Evolutionary conservation across 2,797 vertebrate species (phyloP).

Genomic region (Apogon hyalosoma): DNA sequence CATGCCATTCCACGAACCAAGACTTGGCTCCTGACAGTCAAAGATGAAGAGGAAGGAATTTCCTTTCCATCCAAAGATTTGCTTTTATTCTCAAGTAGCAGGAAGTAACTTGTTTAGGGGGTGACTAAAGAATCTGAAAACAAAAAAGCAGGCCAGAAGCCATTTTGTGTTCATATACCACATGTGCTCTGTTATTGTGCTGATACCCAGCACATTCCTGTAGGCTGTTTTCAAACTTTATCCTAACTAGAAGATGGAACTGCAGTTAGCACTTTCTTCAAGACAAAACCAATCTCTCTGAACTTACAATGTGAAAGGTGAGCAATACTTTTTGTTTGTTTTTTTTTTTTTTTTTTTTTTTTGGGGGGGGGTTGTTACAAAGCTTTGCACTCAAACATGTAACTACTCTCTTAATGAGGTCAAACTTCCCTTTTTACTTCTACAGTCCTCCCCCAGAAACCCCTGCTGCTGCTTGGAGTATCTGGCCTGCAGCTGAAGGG

Average conservation of each 20-base stretch:
- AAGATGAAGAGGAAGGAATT: conserved; percentile 13
- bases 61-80: conserved; percentile 2
- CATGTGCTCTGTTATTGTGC: conserved; percentile 21
- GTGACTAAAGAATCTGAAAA: conserved; percentile 2
- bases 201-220: conserved; percentile 44
- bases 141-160: conserved; percentile 8
- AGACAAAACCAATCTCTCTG: background rate
- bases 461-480: conserved; percentile 83
- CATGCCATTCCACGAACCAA: too few species aligned
- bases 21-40: background rate
- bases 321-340: background rate
- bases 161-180: conserved; percentile 25
- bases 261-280: background rate
- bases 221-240: conserved; percentile 19
- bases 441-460: conserved; percentile 40
- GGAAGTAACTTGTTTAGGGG: conserved; percentile 14
- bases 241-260: conserved; percentile 5
- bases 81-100: conserved; percentile 9
- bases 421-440: conserved; percentile 73
- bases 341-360: too few species aligned
- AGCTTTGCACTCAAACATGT: conserved; percentile 14
- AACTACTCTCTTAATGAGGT: conserved; percentile 41
- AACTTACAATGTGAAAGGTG: conserved; percentile 3
- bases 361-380: conserved; percentile 1
- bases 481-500: conserved; percentile 90